phyloP scores from a whole-genome alignment of 2,113 vertebrate species.

The Petrocephalus zakoni region DNA sequence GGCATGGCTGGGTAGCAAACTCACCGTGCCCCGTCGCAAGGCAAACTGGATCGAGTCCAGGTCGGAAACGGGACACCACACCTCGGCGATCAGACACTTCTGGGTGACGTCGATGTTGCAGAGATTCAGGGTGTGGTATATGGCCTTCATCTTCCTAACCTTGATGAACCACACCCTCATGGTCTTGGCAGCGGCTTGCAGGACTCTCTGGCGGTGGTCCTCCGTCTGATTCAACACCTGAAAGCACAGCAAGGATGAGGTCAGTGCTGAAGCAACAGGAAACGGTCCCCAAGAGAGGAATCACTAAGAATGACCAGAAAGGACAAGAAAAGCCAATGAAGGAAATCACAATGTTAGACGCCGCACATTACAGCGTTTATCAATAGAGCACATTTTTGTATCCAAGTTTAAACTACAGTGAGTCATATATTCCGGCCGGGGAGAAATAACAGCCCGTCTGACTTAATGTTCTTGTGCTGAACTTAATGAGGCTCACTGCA shows the following conservation, averaged over 20 bases:
- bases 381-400: neutral
- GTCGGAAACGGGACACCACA: conserved; percentile 94
- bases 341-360: neutral
- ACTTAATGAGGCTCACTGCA: neutral
- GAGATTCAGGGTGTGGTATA: conserved; percentile 96
- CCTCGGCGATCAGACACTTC: conserved; percentile 96
- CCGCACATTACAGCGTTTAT: neutral
- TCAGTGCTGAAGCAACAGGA: neutral
- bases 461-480: neutral
- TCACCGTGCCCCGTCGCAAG: conserved; percentile 91
- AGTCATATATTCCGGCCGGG: neutral
- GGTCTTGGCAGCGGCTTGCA: conserved; percentile 91
- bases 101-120: conserved; percentile 98
- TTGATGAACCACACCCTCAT: conserved; percentile 98
- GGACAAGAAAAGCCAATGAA: neutral
- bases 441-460: neutral
- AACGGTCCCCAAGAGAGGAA: neutral
- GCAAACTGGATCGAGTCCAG: conserved; percentile 97
- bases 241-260: neutral
- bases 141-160: conserved; percentile 97
- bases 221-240: conserved; percentile 97
- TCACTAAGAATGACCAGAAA: neutral
- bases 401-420: neutral
- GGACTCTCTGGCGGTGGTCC: conserved; percentile 90
- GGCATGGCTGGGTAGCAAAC: conserved; percentile 34